phyloP scores from a whole-genome alignment of 2,888 invertebrate species.

The Andrena camellia region DNA sequence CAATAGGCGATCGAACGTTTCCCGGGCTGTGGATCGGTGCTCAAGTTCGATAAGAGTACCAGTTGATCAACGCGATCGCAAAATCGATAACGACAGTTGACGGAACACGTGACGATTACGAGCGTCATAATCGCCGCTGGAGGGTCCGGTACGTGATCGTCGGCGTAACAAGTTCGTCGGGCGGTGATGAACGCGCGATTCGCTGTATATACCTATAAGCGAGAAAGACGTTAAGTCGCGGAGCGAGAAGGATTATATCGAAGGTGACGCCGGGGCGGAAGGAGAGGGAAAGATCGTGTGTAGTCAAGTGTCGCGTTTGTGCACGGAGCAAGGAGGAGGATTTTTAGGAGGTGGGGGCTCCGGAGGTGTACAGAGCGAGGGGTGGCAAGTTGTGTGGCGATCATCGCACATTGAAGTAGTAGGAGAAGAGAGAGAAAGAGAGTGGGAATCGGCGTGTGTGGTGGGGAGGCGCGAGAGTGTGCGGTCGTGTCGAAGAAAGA shows the following conservation, averaged over 20 bases:
- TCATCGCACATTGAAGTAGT: conserved; percentile 71
- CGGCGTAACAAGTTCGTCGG: conserved; percentile 62
- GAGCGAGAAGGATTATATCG: conserved; percentile 39
- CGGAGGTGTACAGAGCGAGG: conserved; percentile 82
- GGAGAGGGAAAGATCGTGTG: conserved; percentile 55
- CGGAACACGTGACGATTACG: conserved; percentile 44
- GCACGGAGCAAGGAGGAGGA: conserved; percentile 82
- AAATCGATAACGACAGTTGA: conserved; percentile 36
- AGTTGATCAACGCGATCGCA: neutral
- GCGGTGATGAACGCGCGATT: conserved; percentile 59
- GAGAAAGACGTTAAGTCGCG: conserved; percentile 46
- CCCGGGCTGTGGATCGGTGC: conserved; percentile 3
- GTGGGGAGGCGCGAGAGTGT: conserved; percentile 71
- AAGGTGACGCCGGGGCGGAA: conserved; percentile 42
- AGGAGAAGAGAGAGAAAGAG: conserved; percentile 84
- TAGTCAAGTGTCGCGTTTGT: conserved; percentile 77
- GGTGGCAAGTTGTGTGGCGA: conserved; percentile 79
- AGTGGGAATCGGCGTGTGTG: conserved; percentile 77
- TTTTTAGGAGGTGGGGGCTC: conserved; percentile 83
- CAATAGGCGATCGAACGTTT: neutral
- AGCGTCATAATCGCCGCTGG: conserved; percentile 51
- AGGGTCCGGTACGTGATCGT: conserved; percentile 60
- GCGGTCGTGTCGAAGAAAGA: conserved; percentile 70
- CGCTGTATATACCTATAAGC: conserved; percentile 48
- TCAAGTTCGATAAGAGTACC: neutral